A percentile compares a stretch with the other conserved stretches of the same genome.
phyloP scores from a whole-genome alignment of 2,797 vertebrate species.

The Peromyscus eremicus region DNA sequence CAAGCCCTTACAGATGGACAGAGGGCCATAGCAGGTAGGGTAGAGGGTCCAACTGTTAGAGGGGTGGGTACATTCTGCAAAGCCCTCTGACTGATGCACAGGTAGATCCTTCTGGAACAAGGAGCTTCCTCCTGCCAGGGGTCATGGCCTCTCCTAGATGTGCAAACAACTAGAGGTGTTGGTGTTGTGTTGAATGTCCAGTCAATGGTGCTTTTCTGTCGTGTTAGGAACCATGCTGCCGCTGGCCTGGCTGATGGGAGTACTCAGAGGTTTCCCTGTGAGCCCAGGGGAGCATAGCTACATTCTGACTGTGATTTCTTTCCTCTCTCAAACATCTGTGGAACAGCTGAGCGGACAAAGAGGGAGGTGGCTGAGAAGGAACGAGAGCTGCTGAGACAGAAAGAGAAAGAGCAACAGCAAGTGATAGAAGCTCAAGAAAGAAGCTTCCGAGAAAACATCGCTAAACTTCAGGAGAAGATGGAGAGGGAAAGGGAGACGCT shows the following conservation, averaged over 20 bases:
- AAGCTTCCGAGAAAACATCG: not conserved
- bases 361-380: slow-evolving; percentile 53
- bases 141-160: not conserved
- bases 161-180: not conserved
- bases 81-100: not conserved
- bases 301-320: not conserved
- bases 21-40: slow-evolving; percentile 44
- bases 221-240: not conserved
- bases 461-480: slow-evolving; percentile 14
- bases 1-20: slow-evolving; percentile 26
- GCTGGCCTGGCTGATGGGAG: not conserved
- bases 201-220: not conserved
- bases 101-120: not conserved
- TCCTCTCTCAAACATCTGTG: not conserved
- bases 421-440: slow-evolving; percentile 12
- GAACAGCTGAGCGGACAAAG: not conserved
- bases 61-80: not conserved
- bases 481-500: not conserved
- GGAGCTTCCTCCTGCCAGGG: not conserved
- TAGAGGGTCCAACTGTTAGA: not conserved
- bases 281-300: not conserved
- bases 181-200: not conserved
- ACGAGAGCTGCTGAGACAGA: not conserved
- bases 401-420: not conserved
- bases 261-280: not conserved